Percentiles rank a stretch among this genome's conserved stretches.
Evolutionary conservation across 2,113 vertebrate species (phyloP).

Genomic region (Clarias batrachus): DNA sequence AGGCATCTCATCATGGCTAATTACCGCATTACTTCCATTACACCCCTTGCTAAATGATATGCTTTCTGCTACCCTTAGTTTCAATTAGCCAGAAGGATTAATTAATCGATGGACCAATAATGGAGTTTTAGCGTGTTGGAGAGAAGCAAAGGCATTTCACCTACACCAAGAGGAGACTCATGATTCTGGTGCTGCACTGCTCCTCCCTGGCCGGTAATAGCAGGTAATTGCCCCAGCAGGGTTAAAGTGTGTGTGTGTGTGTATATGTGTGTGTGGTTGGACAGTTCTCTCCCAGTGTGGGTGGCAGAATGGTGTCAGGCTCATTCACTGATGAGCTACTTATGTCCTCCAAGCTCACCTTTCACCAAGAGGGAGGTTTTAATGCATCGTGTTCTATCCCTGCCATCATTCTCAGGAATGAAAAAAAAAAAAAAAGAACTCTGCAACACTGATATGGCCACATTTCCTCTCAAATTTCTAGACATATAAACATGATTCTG

Average conservation of each 20-base stretch:
- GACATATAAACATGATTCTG: background rate
- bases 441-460: background rate
- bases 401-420: slow-evolving; percentile 11
- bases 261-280: slow-evolving; percentile 44
- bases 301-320: slow-evolving; percentile 55
- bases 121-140: slow-evolving; percentile 70
- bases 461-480: background rate
- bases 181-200: slow-evolving; percentile 38
- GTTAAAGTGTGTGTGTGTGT: slow-evolving; percentile 8
- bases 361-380: slow-evolving; percentile 50
- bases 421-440: background rate
- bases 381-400: slow-evolving; percentile 36
- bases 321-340: slow-evolving; percentile 55
- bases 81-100: slow-evolving; percentile 80
- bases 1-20: slow-evolving; percentile 76
- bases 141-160: slow-evolving; percentile 57
- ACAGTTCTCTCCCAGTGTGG: slow-evolving; percentile 38
- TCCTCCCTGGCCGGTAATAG: slow-evolving; percentile 55
- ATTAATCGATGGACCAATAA: slow-evolving; percentile 85
- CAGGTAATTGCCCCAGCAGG: slow-evolving; percentile 56
- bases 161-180: slow-evolving; percentile 29
- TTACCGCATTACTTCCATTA: slow-evolving; percentile 76
- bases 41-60: slow-evolving; percentile 52
- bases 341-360: slow-evolving; percentile 56
- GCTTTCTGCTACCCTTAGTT: slow-evolving; percentile 75